Evolutionary conservation across 2,888 invertebrate species (phyloP), one percentile per base, ranked within the genome.

Genomic region (Clanis bilineata): DNA sequence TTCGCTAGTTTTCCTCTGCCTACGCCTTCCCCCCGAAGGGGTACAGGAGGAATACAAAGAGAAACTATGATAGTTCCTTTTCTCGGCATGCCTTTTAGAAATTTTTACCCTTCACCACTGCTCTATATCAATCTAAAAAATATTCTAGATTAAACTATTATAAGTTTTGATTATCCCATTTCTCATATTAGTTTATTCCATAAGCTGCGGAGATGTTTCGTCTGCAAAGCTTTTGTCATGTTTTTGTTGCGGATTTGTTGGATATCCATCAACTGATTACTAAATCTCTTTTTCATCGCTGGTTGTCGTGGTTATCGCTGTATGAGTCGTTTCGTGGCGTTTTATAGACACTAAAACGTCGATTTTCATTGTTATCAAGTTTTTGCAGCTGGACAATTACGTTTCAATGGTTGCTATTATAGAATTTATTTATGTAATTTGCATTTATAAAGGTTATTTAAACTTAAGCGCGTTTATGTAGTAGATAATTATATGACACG

Each of bases 281-380:
- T 28, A 28, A 43, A 57, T 57, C 23, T 18, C 23, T 51, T 41
- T 23, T 57, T 57, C 56, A 56, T 56, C 28, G 21, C n/a, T n/a
- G n/a, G n/a, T n/a, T n/a, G n/a, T n/a, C 5, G n/a, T 12, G 10
- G 51, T 0, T 43, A 21, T 57, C 3, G 25, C 28, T 45, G n/a
- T 45, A 25, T 56, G 15, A 56, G 41, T 25, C 56, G 15, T 56
- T 56, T 25, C 54, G 18, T 55, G 5, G 21, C 21, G 22, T 56
- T 60, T 47, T 57, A 59, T 55, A 54, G 36, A 22, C 44, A 36
- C 59, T 59, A 59, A 59, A 59, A 22, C 44, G 56, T 41, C 28
- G 47, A 32, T 59, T 47, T 59, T 56, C 45, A 59, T 59, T 39
- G 56, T 47, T 56, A 56, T 59, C 56, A 59, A 36, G n/a, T 55